Percentiles rank a stretch among this genome's conserved stretches.
Evolutionary conservation across 2,113 vertebrate genomes (phyloP).

Genomic region (Hemibagrus wyckioides): DNA sequence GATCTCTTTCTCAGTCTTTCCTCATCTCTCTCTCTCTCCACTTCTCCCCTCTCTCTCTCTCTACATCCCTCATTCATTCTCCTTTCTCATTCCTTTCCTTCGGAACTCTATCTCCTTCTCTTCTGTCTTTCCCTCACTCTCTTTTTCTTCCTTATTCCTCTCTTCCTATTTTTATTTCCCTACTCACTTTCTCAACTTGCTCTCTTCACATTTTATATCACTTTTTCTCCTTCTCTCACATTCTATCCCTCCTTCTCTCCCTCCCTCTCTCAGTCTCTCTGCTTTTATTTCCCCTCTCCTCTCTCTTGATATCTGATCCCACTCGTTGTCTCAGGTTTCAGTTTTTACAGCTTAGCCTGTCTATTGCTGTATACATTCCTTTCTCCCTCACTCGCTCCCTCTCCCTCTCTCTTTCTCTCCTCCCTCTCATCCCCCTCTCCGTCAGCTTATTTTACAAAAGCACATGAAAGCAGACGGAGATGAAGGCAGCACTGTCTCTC

Average conservation of each 20-base stretch:
- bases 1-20: not conserved
- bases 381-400: slow-evolving; percentile 79
- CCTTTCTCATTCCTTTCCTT: not conserved
- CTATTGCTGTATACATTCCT: slow-evolving; percentile 99
- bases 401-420: slow-evolving; percentile 56
- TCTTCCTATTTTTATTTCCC: slow-evolving; percentile 80
- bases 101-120: slow-evolving; percentile 15
- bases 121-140: slow-evolving; percentile 64
- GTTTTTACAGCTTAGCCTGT: slow-evolving; percentile 99
- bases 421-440: slow-evolving; percentile 55
- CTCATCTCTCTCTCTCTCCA: not conserved
- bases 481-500: slow-evolving; percentile 90
- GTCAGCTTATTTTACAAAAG: slow-evolving; percentile 92
- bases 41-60: not conserved
- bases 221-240: slow-evolving; percentile 48
- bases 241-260: slow-evolving; percentile 20
- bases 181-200: slow-evolving; percentile 52
- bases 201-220: slow-evolving; percentile 63
- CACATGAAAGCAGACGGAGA: slow-evolving; percentile 93
- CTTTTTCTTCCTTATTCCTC: slow-evolving; percentile 72
- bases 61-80: not conserved
- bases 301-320: slow-evolving; percentile 98
- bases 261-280: slow-evolving; percentile 58
- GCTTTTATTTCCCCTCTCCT: slow-evolving; percentile 92
- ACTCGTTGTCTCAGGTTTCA: slow-evolving; percentile 88